Evolutionary conservation across 1,140 invertebrate genomes (phyloP).

Genomic region (Zaprionus capensis): DNA sequence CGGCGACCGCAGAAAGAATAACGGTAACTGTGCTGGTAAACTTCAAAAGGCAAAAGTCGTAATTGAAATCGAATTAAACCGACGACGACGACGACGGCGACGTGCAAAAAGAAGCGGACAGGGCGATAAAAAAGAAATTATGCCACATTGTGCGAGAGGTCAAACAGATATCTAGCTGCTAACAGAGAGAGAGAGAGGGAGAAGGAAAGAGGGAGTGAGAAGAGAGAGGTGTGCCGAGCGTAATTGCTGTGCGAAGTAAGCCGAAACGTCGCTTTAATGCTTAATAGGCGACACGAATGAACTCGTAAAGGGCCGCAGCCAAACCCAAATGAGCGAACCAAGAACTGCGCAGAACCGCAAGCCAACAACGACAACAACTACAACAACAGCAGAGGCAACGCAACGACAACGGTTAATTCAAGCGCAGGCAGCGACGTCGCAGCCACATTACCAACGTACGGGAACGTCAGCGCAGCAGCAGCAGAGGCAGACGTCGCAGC

Average conservation of each 20-base stretch:
- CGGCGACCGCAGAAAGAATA: conserved; percentile 40
- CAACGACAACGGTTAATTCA: conserved; percentile 67
- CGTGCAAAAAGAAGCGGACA: conserved; percentile 56
- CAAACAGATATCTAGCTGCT: conserved; percentile 31
- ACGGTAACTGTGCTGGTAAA: conserved; percentile 51
- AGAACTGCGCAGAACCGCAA: conserved; percentile 34
- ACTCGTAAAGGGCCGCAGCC: conserved; percentile 66
- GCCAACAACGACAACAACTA: conserved; percentile 13
- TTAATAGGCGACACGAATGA: conserved; percentile 74
- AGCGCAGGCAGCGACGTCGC: conserved; percentile 36
- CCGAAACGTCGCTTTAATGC: conserved; percentile 40
- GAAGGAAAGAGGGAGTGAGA: not conserved
- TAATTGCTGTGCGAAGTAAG: conserved; percentile 44
- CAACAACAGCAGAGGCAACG: not conserved
- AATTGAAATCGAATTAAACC: conserved; percentile 83
- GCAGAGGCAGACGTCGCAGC: conserved; percentile 32
- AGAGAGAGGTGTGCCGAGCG: conserved; percentile 10
- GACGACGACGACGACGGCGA: conserved; percentile 50
- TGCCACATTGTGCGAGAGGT: conserved; percentile 77
- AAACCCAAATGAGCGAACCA: conserved; percentile 42
- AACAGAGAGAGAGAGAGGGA: not conserved
- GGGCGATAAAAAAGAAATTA: conserved; percentile 80
- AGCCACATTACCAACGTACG: conserved; percentile 14
- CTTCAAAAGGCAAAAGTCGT: conserved; percentile 62
- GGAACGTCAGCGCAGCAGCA: conserved; percentile 24